Evolutionary conservation across 1,140 invertebrate genomes (phyloP), one percentile per base, ranked within the genome.

Genomic region (Zophobas atratus): DNA sequence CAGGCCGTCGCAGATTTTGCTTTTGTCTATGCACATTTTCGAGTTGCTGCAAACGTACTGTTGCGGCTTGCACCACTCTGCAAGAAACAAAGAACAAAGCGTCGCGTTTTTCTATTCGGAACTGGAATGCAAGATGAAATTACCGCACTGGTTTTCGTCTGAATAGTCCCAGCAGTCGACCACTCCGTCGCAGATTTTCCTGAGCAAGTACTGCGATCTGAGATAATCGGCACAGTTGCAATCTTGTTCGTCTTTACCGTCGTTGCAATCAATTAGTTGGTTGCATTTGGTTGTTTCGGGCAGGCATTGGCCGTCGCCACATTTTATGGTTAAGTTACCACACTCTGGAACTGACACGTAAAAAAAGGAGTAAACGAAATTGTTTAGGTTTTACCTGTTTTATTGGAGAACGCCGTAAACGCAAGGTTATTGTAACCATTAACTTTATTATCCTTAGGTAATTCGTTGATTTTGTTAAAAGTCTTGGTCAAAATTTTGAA

Each of bases 181-280:
- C 20, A 93, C 88, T 0, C 94, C 94, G 84, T 96, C 95, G 82
- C 95, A 96, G 70, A 96, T 93, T 86, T 96, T 96, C 5, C 91
- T 87, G 70, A 90, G 86, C 0, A 93, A 87, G 71, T 91, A 89
- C 79, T 94, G 92, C 6, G 92, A 90, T 74, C 88, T 89, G 6
- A 95, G 84, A 82, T 93, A 93, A 86, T 96, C 93, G 2, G 93
- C 93, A 84, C 94, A 96, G 4, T 91, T 91, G 83, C 94, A 95
- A 55, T 91, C 89, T 2, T 87, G 86, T 85, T 95, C 94, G 82
- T 96, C 94, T 77, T 92, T 92, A 0, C 92, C 92, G 75, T 90
- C 90, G 1, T 88, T 81, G 82, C 94, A 96, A 82, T 96, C 94
- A 3, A 92, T 87, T 1, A 94, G 85, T 83, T 92, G 91, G 82